A percentile compares a stretch with the other conserved stretches of the same genome.
These are phyloP conservation scores for Etheostoma cragini DNA, from an alignment of 2,113 vertebrate genomes.

Conservation along the genomic window DNA sequence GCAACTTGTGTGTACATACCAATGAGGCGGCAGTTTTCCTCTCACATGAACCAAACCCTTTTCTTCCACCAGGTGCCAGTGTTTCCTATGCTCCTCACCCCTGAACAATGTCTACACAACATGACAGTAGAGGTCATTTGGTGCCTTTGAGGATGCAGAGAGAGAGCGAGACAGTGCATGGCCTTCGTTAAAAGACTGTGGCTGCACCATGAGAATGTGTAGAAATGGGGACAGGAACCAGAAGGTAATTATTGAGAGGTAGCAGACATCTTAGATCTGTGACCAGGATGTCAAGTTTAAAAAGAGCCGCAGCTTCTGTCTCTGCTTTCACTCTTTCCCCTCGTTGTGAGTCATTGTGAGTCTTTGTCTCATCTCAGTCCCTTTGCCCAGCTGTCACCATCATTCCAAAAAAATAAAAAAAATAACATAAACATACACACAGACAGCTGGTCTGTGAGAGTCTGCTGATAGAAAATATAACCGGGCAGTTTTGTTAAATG, in stretches of 20 bases:
- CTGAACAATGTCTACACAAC: slow-evolving; percentile 30
- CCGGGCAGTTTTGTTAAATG: slow-evolving; percentile 3
- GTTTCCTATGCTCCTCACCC: slow-evolving; percentile 26
- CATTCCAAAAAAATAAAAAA: too few relatives aligned
- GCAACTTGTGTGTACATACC: background rate
- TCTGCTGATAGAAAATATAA: background rate
- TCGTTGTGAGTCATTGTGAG: slow-evolving; percentile 17
- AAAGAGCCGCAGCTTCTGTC: slow-evolving; percentile 6
- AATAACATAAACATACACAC: too few relatives aligned
- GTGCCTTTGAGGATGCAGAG: slow-evolving; percentile 57
- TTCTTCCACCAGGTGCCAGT: slow-evolving; percentile 61
- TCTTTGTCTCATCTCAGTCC: background rate
- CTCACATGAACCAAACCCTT: background rate
- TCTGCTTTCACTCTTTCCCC: slow-evolving; percentile 25
- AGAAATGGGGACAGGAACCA: background rate
- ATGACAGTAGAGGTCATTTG: slow-evolving; percentile 78
- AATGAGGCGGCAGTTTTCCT: background rate
- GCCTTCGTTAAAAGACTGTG: slow-evolving; percentile 17
- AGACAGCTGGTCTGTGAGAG: too few relatives aligned
- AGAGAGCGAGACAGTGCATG: slow-evolving; percentile 7
- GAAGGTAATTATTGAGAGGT: background rate
- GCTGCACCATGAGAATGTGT: background rate
- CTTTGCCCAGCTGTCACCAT: too few relatives aligned
- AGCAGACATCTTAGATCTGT: background rate
- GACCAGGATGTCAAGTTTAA: slow-evolving; percentile 24